Conservation (phyloP, 2,797 vertebrate species). For the Scyliorhinus canicula region DNA sequence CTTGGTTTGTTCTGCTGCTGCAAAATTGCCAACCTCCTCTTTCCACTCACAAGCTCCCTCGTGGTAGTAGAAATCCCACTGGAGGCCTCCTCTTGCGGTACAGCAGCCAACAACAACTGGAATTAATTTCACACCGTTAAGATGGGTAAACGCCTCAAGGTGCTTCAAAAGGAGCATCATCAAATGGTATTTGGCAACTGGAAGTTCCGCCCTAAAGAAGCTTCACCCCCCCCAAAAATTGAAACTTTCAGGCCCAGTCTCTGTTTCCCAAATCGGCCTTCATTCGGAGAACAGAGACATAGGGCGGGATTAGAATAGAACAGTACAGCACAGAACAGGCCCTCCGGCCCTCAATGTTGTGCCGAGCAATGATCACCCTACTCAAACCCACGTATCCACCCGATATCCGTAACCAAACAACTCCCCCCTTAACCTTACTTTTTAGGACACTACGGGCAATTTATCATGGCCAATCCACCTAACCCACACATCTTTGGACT, state of each 20-base stretch:
- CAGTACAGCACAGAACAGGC: too few relatives aligned
- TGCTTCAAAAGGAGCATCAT: background rate
- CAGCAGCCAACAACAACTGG: background rate
- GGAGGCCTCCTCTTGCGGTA: background rate
- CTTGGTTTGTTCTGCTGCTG: background rate
- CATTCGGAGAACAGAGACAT: background rate
- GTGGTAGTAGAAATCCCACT: background rate
- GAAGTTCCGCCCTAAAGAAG: too few relatives aligned
- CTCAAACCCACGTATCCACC: too few relatives aligned
- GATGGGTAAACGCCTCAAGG: background rate
- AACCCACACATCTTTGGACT: too few relatives aligned
- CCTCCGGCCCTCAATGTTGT: too few relatives aligned
- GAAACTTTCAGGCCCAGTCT: background rate
- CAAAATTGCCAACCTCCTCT: background rate
- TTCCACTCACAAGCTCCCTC: background rate
- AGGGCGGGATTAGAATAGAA: too few relatives aligned
- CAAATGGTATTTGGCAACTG: background rate
- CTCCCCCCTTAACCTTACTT: too few relatives aligned
- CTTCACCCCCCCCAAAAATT: background rate
- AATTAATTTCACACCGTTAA: background rate
- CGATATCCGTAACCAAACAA: too few relatives aligned
- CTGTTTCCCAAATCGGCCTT: background rate
- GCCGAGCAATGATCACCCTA: too few relatives aligned
- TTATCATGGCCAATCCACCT: too few relatives aligned
- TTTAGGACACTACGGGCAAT: too few relatives aligned